Percentiles rank a stretch among this genome's conserved stretches.
phyloP scores from a whole-genome alignment of 2,797 vertebrate genomes.

The Crypturellus tataupa region DNA sequence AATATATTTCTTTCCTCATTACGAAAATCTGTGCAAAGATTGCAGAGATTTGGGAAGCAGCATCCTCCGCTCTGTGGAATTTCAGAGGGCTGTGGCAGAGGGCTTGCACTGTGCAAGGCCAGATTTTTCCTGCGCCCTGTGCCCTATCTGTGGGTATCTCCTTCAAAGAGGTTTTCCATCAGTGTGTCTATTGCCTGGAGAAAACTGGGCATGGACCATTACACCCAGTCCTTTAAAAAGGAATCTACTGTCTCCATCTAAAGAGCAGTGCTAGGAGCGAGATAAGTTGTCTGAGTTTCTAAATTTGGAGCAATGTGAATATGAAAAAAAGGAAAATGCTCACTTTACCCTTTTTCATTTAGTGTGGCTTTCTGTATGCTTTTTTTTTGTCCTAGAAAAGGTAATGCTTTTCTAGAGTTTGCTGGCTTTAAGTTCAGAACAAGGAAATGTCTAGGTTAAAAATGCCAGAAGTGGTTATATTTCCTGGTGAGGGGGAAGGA shows the following conservation, averaged over 20 bases:
- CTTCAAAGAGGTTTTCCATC: neutral
- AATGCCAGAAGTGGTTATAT: neutral
- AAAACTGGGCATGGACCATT: neutral
- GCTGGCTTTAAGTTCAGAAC: neutral
- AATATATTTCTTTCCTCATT: neutral
- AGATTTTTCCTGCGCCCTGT: conserved; percentile 38
- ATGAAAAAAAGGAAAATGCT: neutral
- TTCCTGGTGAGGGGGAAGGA: neutral
- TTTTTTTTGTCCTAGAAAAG: neutral
- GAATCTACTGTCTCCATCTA: neutral
- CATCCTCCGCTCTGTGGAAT: neutral
- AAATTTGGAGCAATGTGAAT: neutral
- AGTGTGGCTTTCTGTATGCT: neutral
- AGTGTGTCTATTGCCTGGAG: neutral
- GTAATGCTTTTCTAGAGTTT: neutral
- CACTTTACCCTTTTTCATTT: neutral
- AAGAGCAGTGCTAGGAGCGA: neutral
- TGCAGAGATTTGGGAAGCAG: neutral
- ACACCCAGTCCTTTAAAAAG: neutral
- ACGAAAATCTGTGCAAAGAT: neutral
- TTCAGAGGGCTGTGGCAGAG: neutral
- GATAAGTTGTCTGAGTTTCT: neutral
- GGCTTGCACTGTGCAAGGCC: neutral
- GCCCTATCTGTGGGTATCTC: neutral
- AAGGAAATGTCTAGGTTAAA: neutral